phyloP scores from a whole-genome alignment of 2,113 vertebrate species.

The Hydropotes inermis region DNA sequence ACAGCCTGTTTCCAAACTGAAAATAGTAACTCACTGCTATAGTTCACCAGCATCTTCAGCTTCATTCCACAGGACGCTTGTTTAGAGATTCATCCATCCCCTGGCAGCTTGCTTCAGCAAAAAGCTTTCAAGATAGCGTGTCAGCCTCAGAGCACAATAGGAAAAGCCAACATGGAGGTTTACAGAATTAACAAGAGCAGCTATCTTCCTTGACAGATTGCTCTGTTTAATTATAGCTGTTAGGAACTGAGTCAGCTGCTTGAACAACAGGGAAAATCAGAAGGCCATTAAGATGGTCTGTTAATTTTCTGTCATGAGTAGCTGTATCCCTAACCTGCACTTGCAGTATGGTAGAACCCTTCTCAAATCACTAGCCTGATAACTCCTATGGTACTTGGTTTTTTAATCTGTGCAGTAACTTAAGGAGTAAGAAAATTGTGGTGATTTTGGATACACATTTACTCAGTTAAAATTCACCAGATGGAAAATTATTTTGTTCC shows the following conservation, averaged over 20 bases:
- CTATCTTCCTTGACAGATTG: slow-evolving; percentile 57
- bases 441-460: neutral
- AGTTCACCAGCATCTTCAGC: neutral
- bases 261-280: slow-evolving; percentile 60
- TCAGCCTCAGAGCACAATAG: neutral
- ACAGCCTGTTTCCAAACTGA: neutral
- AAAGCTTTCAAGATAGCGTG: neutral
- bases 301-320: slow-evolving; percentile 56
- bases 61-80: neutral
- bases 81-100: neutral
- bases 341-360: neutral
- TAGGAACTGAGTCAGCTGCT: slow-evolving; percentile 58
- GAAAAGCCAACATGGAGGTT: slow-evolving; percentile 38
- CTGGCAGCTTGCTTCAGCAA: slow-evolving; percentile 9
- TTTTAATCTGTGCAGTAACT: neutral
- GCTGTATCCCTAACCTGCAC: neutral
- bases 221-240: slow-evolving; percentile 61
- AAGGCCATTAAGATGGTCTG: slow-evolving; percentile 53
- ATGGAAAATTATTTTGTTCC: neutral
- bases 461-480: neutral
- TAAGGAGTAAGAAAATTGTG: neutral
- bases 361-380: slow-evolving; percentile 11
- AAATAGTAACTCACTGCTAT: neutral
- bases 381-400: neutral
- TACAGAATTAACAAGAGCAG: slow-evolving; percentile 53